Conservation (phyloP, 2,888 invertebrate genomes). For the Conus canariensis region DNA sequence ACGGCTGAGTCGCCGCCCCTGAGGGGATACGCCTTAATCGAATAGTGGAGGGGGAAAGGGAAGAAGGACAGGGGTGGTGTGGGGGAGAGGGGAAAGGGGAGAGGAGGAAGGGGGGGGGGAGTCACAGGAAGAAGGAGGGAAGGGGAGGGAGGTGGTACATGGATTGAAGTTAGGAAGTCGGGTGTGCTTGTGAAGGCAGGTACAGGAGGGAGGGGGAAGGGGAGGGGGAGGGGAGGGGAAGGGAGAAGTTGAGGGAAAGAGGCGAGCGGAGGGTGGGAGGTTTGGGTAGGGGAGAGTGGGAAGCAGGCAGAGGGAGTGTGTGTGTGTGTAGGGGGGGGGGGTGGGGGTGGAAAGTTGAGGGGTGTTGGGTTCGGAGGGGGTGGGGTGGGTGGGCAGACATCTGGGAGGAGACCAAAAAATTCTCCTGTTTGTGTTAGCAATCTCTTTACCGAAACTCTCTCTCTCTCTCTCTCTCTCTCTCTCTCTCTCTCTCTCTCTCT, state of each 20-base stretch:
- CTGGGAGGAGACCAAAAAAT: background rate
- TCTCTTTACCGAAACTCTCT: background rate
- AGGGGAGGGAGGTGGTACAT: background rate
- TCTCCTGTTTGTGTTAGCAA: background rate
- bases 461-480: background rate
- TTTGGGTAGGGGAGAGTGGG: background rate
- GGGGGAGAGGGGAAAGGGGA: background rate
- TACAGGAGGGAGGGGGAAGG: background rate
- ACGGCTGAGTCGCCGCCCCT: too few species aligned
- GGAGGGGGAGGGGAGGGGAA: background rate
- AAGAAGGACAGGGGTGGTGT: background rate
- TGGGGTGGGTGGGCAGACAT: too few species aligned
- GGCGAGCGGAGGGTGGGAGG: too few species aligned
- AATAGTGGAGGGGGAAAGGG: background rate
- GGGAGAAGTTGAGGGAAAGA: background rate
- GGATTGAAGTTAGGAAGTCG: too few species aligned
- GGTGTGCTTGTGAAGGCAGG: background rate
- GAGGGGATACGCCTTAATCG: too few species aligned
- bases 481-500: background rate
- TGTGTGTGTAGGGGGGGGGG: background rate
- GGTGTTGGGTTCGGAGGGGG: too few species aligned
- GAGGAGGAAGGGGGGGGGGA: background rate
- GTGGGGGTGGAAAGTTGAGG: background rate
- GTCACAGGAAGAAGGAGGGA: background rate
- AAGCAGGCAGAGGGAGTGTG: background rate